These are phyloP conservation scores for Heptranchias perlo DNA, from an alignment of 2,113 vertebrate genomes.

Conservation along the genomic window DNA sequence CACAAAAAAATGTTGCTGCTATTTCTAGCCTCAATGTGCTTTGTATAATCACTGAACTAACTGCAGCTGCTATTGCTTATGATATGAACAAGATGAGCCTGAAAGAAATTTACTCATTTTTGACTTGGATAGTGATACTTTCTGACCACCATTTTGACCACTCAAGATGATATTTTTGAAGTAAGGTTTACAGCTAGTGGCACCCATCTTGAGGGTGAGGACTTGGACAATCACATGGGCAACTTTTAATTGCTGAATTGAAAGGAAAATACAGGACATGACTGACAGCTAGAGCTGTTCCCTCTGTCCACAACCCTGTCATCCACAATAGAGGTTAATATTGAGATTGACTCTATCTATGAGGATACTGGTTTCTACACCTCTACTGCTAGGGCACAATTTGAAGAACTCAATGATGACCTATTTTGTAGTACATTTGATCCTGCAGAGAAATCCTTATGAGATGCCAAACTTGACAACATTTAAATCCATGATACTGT, in stretches of 20 bases:
- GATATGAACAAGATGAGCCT: constrained; percentile 66
- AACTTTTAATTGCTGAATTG: constrained; percentile 80
- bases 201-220: constrained; percentile 78
- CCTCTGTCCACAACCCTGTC: constrained; percentile 75
- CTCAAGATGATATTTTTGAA: constrained; percentile 80
- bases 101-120: constrained; percentile 84
- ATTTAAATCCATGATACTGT: constrained; percentile 73
- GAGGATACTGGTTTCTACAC: constrained; percentile 79
- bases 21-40: constrained; percentile 68
- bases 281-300: constrained; percentile 75
- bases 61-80: constrained; percentile 68
- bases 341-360: constrained; percentile 79
- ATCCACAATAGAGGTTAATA: constrained; percentile 79
- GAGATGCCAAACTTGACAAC: constrained; percentile 79
- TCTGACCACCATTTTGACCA: constrained; percentile 84
- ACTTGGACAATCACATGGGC: constrained; percentile 79
- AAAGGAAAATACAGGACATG: constrained; percentile 83
- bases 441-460: constrained; percentile 75
- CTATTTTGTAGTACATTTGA: constrained; percentile 78
- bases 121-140: constrained; percentile 83
- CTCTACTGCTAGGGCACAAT: constrained; percentile 47
- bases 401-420: constrained; percentile 75
- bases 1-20: constrained; percentile 66
- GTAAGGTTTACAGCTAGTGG: constrained; percentile 79
- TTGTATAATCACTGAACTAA: constrained; percentile 68